These are phyloP conservation scores for Arctia plantaginis DNA, from an alignment of 2,888 invertebrate species.

Conservation along the genomic window DNA sequence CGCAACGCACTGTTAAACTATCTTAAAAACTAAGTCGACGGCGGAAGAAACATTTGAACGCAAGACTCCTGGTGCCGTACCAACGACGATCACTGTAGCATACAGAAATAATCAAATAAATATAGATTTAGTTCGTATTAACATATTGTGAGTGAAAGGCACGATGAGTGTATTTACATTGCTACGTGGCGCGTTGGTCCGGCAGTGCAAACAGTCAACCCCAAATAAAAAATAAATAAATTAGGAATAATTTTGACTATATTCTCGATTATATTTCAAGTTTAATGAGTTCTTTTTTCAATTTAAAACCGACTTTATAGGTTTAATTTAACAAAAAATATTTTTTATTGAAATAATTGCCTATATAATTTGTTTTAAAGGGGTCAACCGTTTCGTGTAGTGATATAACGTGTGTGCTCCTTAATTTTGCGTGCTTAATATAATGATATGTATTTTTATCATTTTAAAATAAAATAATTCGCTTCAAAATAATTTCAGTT, in stretches of 20 bases:
- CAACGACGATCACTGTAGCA: conserved; percentile 81
- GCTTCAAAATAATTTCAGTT: conserved; percentile 24
- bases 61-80: conserved; percentile 71
- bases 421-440: conserved; percentile 56
- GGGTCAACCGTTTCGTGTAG: conserved; percentile 41
- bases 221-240: conserved; percentile 24
- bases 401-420: conserved; percentile 38
- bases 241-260: background rate
- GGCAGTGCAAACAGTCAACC: conserved; percentile 68
- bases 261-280: background rate
- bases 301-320: background rate
- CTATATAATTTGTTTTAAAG: background rate
- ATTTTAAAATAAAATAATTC: conserved; percentile 33
- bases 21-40: conserved; percentile 52
- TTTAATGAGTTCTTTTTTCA: background rate
- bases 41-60: conserved; percentile 64
- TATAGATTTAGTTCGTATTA: conserved; percentile 31
- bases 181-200: conserved; percentile 73
- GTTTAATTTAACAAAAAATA: background rate
- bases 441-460: conserved; percentile 60
- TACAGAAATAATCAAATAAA: conserved; percentile 56
- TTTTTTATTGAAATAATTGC: background rate
- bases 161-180: conserved; percentile 77
- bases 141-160: conserved; percentile 45
- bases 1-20: conserved; percentile 47